phyloP scores from a whole-genome alignment of 2,113 vertebrate species.

The human (Homo sapiens) region DNA sequence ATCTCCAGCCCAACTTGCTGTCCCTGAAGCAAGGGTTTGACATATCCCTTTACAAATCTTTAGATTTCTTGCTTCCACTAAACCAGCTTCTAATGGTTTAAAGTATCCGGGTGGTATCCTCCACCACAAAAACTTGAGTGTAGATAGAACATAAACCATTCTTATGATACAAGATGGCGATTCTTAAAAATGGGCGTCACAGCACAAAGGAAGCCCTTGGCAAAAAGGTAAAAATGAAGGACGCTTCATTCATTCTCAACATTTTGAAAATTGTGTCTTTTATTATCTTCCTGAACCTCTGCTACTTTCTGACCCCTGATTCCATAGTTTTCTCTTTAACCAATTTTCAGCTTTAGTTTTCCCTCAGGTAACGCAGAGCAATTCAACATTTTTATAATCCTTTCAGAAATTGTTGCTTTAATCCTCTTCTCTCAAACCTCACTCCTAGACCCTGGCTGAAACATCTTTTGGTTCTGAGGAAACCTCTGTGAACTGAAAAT shows the following conservation, averaged over 20 bases:
- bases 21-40: not conserved
- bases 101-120: not conserved
- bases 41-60: not conserved
- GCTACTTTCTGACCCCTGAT: not conserved
- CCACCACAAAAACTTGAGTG: not conserved
- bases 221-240: not conserved
- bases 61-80: not conserved
- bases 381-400: not conserved
- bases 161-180: not conserved
- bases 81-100: not conserved
- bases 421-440: not conserved
- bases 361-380: not conserved
- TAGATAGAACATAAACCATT: not conserved
- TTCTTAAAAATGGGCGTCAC: not conserved
- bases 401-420: slow-evolving; percentile 12
- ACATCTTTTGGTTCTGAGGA: not conserved
- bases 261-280: not conserved
- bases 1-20: not conserved
- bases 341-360: slow-evolving; percentile 15
- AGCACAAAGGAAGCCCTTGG: too few species aligned
- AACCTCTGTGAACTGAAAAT: not conserved
- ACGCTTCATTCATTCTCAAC: not conserved
- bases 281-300: not conserved
- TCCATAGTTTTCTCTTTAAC: not conserved
- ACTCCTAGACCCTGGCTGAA: not conserved